Conservation (phyloP, 2,888 invertebrate species). For the Synanthedon tipuliformis region DNA sequence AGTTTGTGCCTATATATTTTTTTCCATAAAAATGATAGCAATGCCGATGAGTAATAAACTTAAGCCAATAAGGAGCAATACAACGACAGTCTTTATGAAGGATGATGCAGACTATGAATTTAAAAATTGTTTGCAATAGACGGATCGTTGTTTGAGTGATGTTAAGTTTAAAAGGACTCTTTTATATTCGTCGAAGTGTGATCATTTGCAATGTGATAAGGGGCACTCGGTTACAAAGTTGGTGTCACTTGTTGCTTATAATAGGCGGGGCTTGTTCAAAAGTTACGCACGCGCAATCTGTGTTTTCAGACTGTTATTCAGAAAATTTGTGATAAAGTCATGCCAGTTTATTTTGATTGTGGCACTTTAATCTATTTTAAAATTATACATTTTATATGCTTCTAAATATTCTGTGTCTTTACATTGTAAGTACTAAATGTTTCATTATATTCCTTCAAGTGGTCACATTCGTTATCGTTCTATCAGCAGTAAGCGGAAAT, state of each 20-base stretch:
- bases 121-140: not conserved
- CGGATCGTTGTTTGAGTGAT: not conserved
- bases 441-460: too few species aligned
- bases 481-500: too few species aligned
- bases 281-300: constrained; percentile 40
- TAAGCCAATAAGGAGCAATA: not conserved
- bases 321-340: not conserved
- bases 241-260: constrained; percentile 38
- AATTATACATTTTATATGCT: too few species aligned
- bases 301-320: constrained; percentile 1
- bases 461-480: too few species aligned
- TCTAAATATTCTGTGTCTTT: too few species aligned
- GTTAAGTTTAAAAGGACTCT: not conserved
- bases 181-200: too few species aligned
- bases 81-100: not conserved
- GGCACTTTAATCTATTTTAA: too few species aligned
- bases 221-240: not conserved
- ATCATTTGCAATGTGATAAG: too few species aligned
- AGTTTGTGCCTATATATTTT: too few species aligned
- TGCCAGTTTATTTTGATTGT: too few species aligned
- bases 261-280: constrained; percentile 37
- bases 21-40: not conserved
- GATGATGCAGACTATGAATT: not conserved
- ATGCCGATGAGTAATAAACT: not conserved
- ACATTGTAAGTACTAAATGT: too few species aligned